A percentile compares a stretch with the other conserved stretches of the same genome.
phyloP scores from a whole-genome alignment of 1,140 invertebrate genomes.

The Zaprionus kolodkinae region DNA sequence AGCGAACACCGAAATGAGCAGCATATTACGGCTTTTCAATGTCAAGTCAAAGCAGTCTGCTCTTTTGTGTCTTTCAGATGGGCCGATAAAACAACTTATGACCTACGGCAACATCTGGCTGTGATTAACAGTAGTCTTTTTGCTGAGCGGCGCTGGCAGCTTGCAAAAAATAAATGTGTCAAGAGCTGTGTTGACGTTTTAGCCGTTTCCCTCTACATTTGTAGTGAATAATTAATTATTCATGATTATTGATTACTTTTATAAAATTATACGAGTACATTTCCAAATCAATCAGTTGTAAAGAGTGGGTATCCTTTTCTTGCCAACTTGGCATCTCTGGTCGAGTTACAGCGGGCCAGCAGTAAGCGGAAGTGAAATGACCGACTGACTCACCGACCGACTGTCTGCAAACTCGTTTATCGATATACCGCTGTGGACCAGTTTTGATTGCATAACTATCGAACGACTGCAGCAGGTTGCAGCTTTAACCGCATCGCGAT shows the following conservation, averaged over 20 bases:
- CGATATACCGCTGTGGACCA: slow-evolving; percentile 27
- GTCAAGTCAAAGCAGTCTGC: slow-evolving; percentile 73
- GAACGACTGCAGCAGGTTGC: slow-evolving; percentile 5
- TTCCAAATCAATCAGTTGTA: neutral
- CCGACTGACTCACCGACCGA: slow-evolving; percentile 31
- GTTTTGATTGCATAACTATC: slow-evolving; percentile 52
- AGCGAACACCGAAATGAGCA: slow-evolving; percentile 50
- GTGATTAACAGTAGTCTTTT: neutral
- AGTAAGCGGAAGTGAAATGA: slow-evolving; percentile 40
- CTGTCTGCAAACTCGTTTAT: slow-evolving; percentile 39
- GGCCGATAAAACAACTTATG: slow-evolving; percentile 49
- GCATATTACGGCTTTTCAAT: slow-evolving; percentile 72
- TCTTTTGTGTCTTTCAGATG: slow-evolving; percentile 43
- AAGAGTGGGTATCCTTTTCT: neutral
- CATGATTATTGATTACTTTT: too few relatives aligned
- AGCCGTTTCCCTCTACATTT: neutral
- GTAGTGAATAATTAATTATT: neutral
- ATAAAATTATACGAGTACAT: too few relatives aligned
- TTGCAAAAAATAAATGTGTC: slow-evolving; percentile 44
- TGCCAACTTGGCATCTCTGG: neutral
- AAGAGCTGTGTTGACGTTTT: neutral
- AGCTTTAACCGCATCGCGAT: neutral
- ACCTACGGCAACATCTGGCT: slow-evolving; percentile 70
- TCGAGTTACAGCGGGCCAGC: neutral
- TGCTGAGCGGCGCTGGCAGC: neutral